phyloP scores from a whole-genome alignment of 1,140 invertebrate species.

The Papilio polytes region DNA sequence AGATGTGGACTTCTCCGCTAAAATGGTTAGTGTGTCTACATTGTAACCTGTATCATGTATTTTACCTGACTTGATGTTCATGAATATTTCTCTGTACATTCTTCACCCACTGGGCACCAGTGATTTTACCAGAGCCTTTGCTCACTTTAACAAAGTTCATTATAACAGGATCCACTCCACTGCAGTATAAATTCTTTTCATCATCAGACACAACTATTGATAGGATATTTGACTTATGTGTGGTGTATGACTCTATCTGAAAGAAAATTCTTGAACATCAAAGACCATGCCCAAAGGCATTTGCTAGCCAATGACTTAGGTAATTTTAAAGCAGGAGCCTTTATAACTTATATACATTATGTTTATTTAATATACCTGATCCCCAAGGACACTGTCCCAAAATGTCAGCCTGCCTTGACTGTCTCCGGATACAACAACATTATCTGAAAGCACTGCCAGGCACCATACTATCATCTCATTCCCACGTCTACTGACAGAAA shows the following conservation, averaged over 20 bases:
- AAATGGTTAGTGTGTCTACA: too few species aligned
- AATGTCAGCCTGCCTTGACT: slow-evolving; percentile 93
- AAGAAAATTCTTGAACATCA: slow-evolving; percentile 44
- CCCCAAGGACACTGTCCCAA: slow-evolving; percentile 93
- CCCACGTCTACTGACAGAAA: slow-evolving; percentile 88
- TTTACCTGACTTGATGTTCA: slow-evolving; percentile 90
- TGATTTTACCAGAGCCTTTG: slow-evolving; percentile 62
- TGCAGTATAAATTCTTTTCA: slow-evolving; percentile 89
- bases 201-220: slow-evolving; percentile 89
- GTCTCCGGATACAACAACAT: slow-evolving; percentile 95
- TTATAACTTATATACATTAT: too few species aligned
- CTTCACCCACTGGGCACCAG: slow-evolving; percentile 89
- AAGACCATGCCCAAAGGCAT: too few species aligned
- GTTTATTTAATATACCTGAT: slow-evolving; percentile 78
- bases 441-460: slow-evolving; percentile 90
- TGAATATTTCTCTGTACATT: slow-evolving; percentile 91
- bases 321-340: too few species aligned
- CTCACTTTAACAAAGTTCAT: slow-evolving; percentile 86
- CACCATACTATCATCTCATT: slow-evolving; percentile 94
- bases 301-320: too few species aligned
- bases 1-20: too few species aligned
- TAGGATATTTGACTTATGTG: slow-evolving; percentile 92
- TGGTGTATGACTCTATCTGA: slow-evolving; percentile 88
- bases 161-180: slow-evolving; percentile 93
- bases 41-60: not conserved